Evolutionary conservation across 1,140 invertebrate genomes (phyloP), one percentile per base, ranked within the genome.

Genomic region (Diploscapter pachys): DNA sequence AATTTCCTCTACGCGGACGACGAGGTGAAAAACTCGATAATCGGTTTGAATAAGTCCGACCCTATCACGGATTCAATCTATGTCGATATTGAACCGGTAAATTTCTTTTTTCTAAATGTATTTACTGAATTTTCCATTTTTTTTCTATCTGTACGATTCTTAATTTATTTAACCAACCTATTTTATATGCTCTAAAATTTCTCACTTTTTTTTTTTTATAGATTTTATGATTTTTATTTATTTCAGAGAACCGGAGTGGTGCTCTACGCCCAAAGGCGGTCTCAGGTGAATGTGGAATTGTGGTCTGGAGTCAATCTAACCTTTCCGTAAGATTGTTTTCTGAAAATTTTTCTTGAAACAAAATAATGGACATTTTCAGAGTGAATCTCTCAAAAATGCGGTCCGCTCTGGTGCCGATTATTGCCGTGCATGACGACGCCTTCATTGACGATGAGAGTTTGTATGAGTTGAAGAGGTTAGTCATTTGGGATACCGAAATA

Each of bases 51-150:
- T 13, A 64, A 74, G 51, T 78, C 83, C 6, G 67, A 80, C 50
- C 65, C 67, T 8, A 74, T 73, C 4, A 51, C 72, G 51, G 82
- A 84, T 65, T 76, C 84, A 54, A 81, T 84, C 13, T 68, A 67
- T 31, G 70, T 84, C 6, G 81, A 84, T 75, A 75, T 84, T 63
- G 80, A 84, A 62, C 83, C 81, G 53, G 70, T 76, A 55, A 5
- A 9, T 48, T 63, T 72, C 9, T 13, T 2, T 48, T 69, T 11
- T 3, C 6, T 56, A 69, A 31, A 31, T 31, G 13, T 11, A 11
- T 11, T 71, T 71, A 65, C 5, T 31, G 31, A 8, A 59, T 5
- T 8, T 48, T 51, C 48, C n/a, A 72, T 71, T 9, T 6, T 65
- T 65, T 65, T 11, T n/a, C 51, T 49, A 63, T 63, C 51, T 49